These are phyloP conservation scores for Phthorimaea operculella DNA, from an alignment of 1,140 invertebrate genomes.

Conservation along the genomic window DNA sequence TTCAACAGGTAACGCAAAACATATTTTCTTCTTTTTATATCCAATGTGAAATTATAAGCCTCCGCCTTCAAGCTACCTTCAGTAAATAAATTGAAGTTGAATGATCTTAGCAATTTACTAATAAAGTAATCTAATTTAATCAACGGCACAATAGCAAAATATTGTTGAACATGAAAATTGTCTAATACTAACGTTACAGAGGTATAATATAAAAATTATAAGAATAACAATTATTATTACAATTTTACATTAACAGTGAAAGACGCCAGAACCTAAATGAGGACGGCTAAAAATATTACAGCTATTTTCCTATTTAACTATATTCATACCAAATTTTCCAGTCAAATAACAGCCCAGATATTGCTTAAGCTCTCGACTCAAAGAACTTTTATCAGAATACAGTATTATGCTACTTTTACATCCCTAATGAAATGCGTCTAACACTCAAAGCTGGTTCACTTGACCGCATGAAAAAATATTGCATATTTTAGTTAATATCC, in stretches of 20 bases:
- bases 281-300: conserved; percentile 4
- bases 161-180: too few relatives aligned
- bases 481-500: conserved; percentile 26
- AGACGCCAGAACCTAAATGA: conserved; percentile 3
- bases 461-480: conserved; percentile 52
- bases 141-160: too few relatives aligned
- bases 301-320: neutral
- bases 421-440: conserved; percentile 24
- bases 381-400: neutral
- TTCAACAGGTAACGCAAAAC: too few relatives aligned
- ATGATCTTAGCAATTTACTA: too few relatives aligned
- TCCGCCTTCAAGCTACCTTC: too few relatives aligned
- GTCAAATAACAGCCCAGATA: conserved; percentile 16
- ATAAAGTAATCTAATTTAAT: too few relatives aligned
- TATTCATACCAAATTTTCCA: neutral
- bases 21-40: too few relatives aligned
- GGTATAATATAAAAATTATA: too few relatives aligned
- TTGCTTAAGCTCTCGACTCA: conserved; percentile 23
- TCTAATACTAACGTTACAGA: too few relatives aligned
- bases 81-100: too few relatives aligned
- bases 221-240: too few relatives aligned
- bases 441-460: conserved; percentile 49
- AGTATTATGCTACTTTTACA: conserved; percentile 13
- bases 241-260: neutral
- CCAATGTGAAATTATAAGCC: too few relatives aligned